phyloP scores from a whole-genome alignment of 2,888 invertebrate species.

The Napeogenes sylphis region DNA sequence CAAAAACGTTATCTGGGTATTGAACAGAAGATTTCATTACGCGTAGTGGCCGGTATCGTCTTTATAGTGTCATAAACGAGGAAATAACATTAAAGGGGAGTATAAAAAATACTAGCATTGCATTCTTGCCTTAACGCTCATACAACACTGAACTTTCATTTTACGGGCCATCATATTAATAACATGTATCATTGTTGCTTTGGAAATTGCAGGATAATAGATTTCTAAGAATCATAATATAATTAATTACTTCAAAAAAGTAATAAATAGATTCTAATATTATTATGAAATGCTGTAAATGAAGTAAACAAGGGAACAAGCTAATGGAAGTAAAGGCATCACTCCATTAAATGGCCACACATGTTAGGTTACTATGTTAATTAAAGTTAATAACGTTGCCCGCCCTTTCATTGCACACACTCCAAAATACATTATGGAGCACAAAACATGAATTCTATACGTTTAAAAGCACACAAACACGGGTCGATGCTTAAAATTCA shows the following conservation, averaged over 20 bases:
- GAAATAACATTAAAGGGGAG: constrained; percentile 72
- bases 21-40: constrained; percentile 76
- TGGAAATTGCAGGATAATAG: constrained; percentile 12
- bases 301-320: constrained; percentile 69
- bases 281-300: constrained; percentile 66
- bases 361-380: constrained; percentile 73
- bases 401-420: constrained; percentile 51
- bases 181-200: constrained; percentile 31
- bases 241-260: not conserved
- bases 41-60: constrained; percentile 74
- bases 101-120: constrained; percentile 73
- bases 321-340: constrained; percentile 75
- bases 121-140: constrained; percentile 56
- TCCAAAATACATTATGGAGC: constrained; percentile 40
- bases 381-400: constrained; percentile 71
- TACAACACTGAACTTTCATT: constrained; percentile 47
- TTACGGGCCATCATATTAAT: constrained; percentile 40
- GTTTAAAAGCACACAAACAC: not conserved
- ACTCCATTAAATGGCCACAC: constrained; percentile 75
- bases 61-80: constrained; percentile 76
- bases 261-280: constrained; percentile 22
- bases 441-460: not conserved
- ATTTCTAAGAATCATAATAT: not conserved
- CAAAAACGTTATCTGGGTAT: constrained; percentile 54
- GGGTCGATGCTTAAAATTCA: not conserved